Evolutionary conservation across 2,888 invertebrate genomes (phyloP).

Genomic region (Candidula unifasciata): DNA sequence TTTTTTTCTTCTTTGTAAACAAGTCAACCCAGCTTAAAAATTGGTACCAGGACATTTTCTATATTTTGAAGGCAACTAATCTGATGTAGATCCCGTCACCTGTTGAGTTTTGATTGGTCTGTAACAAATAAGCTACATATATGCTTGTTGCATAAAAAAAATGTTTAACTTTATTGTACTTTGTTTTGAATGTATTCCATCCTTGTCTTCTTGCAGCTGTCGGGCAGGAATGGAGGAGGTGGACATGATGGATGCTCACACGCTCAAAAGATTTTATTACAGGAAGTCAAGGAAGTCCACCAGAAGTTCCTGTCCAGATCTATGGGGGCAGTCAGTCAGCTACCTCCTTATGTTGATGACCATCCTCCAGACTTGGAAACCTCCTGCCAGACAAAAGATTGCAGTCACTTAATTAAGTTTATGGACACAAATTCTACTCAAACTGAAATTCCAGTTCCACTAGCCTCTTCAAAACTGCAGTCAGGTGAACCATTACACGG

Average conservation of each 20-base stretch:
- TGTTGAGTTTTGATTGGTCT: too few species aligned
- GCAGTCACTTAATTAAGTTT: background rate
- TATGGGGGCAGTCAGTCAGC: background rate
- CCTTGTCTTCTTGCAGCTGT: background rate
- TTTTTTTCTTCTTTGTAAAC: too few species aligned
- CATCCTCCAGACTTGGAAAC: conserved; percentile 6
- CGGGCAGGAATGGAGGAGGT: background rate
- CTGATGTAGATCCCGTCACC: too few species aligned
- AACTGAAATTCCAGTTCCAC: background rate
- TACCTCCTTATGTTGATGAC: background rate
- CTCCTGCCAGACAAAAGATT: background rate
- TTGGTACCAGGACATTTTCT: too few species aligned
- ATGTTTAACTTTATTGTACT: too few species aligned
- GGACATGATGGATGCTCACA: background rate
- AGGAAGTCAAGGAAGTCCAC: conserved; percentile 15
- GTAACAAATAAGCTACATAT: too few species aligned
- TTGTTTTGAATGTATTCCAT: background rate
- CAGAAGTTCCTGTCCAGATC: background rate
- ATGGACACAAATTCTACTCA: background rate
- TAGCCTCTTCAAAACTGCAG: background rate
- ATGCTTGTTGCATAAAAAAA: background rate
- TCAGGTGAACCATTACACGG: background rate
- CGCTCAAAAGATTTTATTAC: background rate
- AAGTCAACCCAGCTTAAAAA: too few species aligned
- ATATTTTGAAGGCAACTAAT: too few species aligned